Percentiles rank a stretch among this genome's conserved stretches.
These are phyloP conservation scores for Euphydryas editha DNA, from an alignment of 2,888 invertebrate genomes.

Conservation along the genomic window DNA sequence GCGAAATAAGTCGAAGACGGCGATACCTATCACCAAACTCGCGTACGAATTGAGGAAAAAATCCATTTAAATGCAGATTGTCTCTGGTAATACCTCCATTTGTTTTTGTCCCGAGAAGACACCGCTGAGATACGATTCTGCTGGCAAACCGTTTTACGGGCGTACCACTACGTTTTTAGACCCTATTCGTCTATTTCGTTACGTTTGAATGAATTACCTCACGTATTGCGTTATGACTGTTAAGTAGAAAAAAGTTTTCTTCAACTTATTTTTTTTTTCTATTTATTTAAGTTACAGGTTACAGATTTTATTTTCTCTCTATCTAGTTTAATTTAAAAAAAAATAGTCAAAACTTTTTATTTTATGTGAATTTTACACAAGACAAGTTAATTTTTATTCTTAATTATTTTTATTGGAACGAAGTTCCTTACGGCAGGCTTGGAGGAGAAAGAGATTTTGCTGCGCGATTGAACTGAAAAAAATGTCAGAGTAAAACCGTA, in stretches of 20 bases:
- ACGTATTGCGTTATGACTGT: conserved; percentile 8
- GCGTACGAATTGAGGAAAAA: conserved; percentile 80
- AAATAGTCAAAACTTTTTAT: too few species aligned
- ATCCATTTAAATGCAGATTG: conserved; percentile 83
- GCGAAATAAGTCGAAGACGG: conserved; percentile 75
- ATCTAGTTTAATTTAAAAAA: too few species aligned
- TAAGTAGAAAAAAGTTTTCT: not conserved
- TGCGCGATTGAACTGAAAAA: too few species aligned
- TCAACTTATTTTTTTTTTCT: not conserved
- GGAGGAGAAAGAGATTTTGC: too few species aligned
- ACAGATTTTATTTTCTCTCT: too few species aligned
- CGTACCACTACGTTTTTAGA: conserved; percentile 35
- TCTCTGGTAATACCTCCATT: conserved; percentile 81
- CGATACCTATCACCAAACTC: conserved; percentile 81
- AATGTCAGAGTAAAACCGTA: too few species aligned
- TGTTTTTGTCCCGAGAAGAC: conserved; percentile 77
- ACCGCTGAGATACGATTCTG: conserved; percentile 69
- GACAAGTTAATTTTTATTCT: too few species aligned
- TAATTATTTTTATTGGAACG: too few species aligned
- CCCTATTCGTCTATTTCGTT: conserved; percentile 21
- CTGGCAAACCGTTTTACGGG: conserved; percentile 66
- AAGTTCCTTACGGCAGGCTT: too few species aligned
- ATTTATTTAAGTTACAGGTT: not conserved
- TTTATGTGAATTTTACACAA: too few species aligned
- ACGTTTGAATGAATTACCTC: conserved; percentile 26